Conservation (phyloP, 35 echinoderm and acorn worm species). For the Hemicentrotus pulcherrimus region DNA sequence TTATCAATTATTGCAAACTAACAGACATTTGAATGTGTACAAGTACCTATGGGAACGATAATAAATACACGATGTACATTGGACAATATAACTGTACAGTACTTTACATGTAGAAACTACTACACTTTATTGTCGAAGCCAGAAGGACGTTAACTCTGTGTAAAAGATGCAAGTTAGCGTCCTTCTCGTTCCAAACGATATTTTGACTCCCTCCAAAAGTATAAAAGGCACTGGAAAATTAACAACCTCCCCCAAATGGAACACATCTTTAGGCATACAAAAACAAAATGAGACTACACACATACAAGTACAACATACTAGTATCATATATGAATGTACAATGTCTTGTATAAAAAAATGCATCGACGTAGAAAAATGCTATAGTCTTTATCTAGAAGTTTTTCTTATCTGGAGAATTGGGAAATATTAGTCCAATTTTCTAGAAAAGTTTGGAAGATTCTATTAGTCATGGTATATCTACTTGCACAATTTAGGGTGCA, state of each 20-base stretch:
- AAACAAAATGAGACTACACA: not conserved
- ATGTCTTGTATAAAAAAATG: conserved; percentile 15
- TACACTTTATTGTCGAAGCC: not conserved
- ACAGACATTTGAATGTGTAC: not conserved
- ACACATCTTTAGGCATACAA: not conserved
- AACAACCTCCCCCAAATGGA: not conserved
- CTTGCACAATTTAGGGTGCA: not conserved
- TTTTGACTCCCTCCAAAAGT: conserved; percentile 10
- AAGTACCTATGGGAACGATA: conserved; percentile 8
- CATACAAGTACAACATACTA: conserved; percentile 11
- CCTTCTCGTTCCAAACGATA: not conserved
- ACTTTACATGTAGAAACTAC: not conserved
- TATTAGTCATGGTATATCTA: not conserved
- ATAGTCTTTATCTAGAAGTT: not conserved
- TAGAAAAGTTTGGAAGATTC: not conserved
- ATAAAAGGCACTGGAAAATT: conserved; percentile 34
- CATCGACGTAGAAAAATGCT: not conserved
- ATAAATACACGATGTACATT: conserved; percentile 17
- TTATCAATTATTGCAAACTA: conserved; percentile 48
- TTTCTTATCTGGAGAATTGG: not conserved
- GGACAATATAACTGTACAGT: not conserved
- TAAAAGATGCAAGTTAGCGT: too few species aligned
- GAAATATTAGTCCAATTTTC: not conserved
- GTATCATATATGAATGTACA: not conserved
- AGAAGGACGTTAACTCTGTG: too few species aligned